phyloP scores from a whole-genome alignment of 2,888 invertebrate genomes.

The Neoaliturus tenellus region DNA sequence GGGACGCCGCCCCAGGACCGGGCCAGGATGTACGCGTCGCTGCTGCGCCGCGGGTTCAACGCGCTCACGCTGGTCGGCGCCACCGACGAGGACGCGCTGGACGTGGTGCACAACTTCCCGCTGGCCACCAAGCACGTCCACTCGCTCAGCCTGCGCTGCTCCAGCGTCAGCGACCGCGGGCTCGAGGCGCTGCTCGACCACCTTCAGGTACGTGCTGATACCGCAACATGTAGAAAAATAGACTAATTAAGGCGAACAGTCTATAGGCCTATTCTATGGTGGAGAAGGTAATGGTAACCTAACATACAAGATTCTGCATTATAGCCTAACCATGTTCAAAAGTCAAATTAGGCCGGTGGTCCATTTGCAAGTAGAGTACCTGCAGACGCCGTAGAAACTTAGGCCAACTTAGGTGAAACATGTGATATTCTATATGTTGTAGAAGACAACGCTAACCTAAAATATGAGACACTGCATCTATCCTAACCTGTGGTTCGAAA shows the following conservation, averaged over 20 bases:
- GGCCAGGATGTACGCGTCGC: conserved; percentile 83
- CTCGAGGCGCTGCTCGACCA: conserved; percentile 92
- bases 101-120: conserved; percentile 91
- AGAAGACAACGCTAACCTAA: too few species aligned
- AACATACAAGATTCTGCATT: too few species aligned
- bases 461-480: too few species aligned
- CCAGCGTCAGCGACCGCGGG: conserved; percentile 93
- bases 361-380: too few species aligned
- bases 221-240: not conserved
- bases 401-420: too few species aligned
- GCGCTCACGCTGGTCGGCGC: conserved; percentile 90
- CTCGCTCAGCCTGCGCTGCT: conserved; percentile 90
- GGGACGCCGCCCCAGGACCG: conserved; percentile 71
- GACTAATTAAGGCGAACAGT: too few species aligned
- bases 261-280: too few species aligned
- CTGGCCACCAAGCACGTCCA: conserved; percentile 88
- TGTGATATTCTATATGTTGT: too few species aligned
- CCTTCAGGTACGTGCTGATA: conserved; percentile 80
- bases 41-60: conserved; percentile 91
- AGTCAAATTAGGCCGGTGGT: too few species aligned
- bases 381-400: too few species aligned
- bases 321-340: too few species aligned
- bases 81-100: conserved; percentile 91
- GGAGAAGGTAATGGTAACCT: not conserved
- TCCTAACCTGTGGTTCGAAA: too few species aligned